Conservation (phyloP, 2,113 vertebrate genomes). For the Myrmecobius fasciatus region DNA sequence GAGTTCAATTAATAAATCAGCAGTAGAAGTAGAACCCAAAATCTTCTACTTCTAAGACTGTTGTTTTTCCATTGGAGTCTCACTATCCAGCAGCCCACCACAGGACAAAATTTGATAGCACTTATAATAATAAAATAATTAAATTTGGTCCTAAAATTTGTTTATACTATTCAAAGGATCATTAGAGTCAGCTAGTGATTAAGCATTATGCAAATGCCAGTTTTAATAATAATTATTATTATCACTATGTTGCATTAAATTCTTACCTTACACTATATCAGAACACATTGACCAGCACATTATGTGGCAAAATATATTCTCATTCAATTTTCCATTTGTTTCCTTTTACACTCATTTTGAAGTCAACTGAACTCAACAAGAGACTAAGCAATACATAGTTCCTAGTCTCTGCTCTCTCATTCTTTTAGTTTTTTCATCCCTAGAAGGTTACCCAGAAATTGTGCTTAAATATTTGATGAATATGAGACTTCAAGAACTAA, state of each 20-base stretch:
- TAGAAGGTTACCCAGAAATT: neutral
- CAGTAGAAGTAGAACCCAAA: constrained; percentile 32
- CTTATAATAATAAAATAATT: too few species aligned
- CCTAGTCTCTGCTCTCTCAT: constrained; percentile 13
- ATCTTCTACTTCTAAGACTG: neutral
- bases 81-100: constrained; percentile 21
- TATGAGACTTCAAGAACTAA: constrained; percentile 14
- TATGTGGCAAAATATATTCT: neutral
- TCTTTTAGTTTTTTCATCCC: constrained; percentile 28
- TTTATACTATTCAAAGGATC: neutral
- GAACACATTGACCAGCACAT: neutral
- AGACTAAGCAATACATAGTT: constrained; percentile 24
- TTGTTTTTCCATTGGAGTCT: constrained; percentile 8
- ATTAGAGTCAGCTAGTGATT: neutral
- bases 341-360: constrained; percentile 40
- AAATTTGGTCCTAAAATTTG: neutral
- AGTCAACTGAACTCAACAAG: neutral
- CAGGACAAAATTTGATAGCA: constrained; percentile 19
- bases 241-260: neutral
- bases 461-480: constrained; percentile 33
- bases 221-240: neutral
- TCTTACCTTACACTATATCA: neutral
- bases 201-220: neutral
- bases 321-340: constrained; percentile 13
- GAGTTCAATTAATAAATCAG: constrained; percentile 20